These are phyloP conservation scores for Eucera pruinosa DNA, from an alignment of 2,888 invertebrate species.

Conservation along the genomic window DNA sequence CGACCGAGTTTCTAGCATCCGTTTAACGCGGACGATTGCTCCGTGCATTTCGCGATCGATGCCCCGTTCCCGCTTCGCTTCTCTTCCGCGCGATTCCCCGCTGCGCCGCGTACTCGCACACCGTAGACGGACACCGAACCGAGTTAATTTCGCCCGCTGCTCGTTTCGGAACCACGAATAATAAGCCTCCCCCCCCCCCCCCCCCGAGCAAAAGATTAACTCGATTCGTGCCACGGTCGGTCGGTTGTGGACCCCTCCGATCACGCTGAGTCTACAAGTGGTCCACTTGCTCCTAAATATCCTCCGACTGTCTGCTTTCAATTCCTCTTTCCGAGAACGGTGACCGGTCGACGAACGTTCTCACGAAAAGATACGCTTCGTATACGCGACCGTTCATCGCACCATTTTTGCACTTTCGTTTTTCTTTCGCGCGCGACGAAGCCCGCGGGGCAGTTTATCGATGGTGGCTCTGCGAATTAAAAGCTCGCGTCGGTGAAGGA, in stretches of 20 bases:
- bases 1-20: slow-evolving; percentile 59
- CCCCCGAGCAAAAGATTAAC: background rate
- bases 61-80: background rate
- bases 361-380: no score
- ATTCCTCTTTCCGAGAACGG: no score
- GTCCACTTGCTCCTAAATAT: slow-evolving; percentile 42
- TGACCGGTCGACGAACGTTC: background rate
- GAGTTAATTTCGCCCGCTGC: background rate
- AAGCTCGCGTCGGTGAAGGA: slow-evolving; percentile 1
- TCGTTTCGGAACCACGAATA: background rate
- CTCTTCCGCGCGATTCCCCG: background rate
- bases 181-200: background rate
- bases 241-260: slow-evolving; percentile 12
- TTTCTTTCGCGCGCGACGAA: slow-evolving; percentile 50
- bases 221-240: background rate
- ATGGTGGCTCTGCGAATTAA: slow-evolving; percentile 34
- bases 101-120: no score
- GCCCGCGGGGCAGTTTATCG: slow-evolving; percentile 41
- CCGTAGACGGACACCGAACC: background rate
- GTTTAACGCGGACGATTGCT: slow-evolving; percentile 39
- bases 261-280: slow-evolving; percentile 25
- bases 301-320: background rate
- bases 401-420: slow-evolving; percentile 54
- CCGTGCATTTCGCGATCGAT: slow-evolving; percentile 36
- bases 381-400: no score